Percentiles rank a stretch among this genome's conserved stretches.
Evolutionary conservation across 2,888 invertebrate genomes (phyloP).

Genomic region (Athetis lepigone): DNA sequence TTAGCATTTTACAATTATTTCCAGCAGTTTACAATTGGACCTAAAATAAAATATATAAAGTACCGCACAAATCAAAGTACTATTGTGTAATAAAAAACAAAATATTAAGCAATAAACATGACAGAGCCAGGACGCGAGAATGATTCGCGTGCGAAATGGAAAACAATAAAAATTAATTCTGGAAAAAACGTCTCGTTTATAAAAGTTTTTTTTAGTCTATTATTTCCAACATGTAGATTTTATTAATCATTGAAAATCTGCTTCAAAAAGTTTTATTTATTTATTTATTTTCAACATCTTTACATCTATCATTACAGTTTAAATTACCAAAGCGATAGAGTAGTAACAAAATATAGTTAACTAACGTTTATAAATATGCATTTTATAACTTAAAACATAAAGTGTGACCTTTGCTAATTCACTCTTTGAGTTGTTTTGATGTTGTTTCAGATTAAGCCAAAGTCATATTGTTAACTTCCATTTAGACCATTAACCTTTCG

Average conservation of each 20-base stretch:
- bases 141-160: slow-evolving; percentile 46
- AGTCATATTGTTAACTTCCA: too few species aligned
- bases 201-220: slow-evolving; percentile 10
- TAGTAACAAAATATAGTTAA: too few species aligned
- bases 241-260: neutral
- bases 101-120: slow-evolving; percentile 60
- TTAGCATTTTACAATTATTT: neutral
- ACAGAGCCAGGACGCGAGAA: slow-evolving; percentile 36
- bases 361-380: too few species aligned
- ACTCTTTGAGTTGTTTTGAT: too few species aligned
- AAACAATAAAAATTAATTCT: slow-evolving; percentile 47
- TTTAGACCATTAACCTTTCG: too few species aligned
- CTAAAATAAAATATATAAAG: slow-evolving; percentile 25
- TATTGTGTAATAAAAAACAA: slow-evolving; percentile 71
- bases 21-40: slow-evolving; percentile 21
- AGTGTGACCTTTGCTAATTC: too few species aligned
- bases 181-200: slow-evolving; percentile 2
- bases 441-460: too few species aligned
- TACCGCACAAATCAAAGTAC: slow-evolving; percentile 68
- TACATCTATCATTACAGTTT: too few species aligned
- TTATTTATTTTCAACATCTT: too few species aligned
- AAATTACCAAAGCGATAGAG: too few species aligned
- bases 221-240: neutral
- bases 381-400: too few species aligned
- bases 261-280: too few species aligned